Conservation (phyloP, 2,797 vertebrate species). For the Periophthalmus magnuspinnatus region DNA sequence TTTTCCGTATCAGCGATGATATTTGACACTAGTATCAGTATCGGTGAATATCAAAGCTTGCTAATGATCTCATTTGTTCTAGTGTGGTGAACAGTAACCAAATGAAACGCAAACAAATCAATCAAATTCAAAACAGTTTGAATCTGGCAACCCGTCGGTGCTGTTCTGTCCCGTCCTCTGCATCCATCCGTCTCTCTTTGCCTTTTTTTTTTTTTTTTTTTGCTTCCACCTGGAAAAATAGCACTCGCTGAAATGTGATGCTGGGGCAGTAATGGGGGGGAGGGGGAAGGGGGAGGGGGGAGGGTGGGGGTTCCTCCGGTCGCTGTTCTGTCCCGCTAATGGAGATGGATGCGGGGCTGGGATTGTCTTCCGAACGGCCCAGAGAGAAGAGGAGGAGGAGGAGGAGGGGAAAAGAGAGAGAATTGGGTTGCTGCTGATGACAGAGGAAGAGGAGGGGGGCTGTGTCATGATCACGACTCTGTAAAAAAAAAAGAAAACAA, state of each 20-base stretch:
- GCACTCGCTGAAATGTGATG: constrained; percentile 71
- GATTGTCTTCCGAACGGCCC: constrained; percentile 70
- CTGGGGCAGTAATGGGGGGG: constrained; percentile 23
- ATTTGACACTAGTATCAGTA: no score
- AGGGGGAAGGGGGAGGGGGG: constrained; percentile 4
- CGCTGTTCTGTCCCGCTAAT: constrained; percentile 70
- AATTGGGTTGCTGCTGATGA: constrained; percentile 41
- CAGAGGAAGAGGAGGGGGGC: constrained; percentile 13
- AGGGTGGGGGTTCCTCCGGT: constrained; percentile 50
- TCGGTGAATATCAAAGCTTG: no score
- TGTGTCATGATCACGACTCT: constrained; percentile 36
- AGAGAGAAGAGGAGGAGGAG: constrained; percentile 26
- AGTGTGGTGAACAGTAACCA: no score
- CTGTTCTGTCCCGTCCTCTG: constrained; percentile 8
- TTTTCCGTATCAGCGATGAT: no score
- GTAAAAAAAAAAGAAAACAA: constrained; percentile 23
- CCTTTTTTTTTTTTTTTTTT: constrained; percentile 24
- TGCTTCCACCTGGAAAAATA: constrained; percentile 76
- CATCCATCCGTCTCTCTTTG: constrained; percentile 28
- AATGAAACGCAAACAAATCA: no score
- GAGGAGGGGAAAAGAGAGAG: constrained; percentile 21
- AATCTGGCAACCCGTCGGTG: neutral
- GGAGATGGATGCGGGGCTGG: constrained; percentile 77
- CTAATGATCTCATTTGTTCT: no score
- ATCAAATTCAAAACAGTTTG: neutral